A percentile compares a stretch with the other conserved stretches of the same genome.
These are phyloP conservation scores for Trichonephila clavata DNA, from an alignment of 1,140 invertebrate genomes.

Conservation along the genomic window DNA sequence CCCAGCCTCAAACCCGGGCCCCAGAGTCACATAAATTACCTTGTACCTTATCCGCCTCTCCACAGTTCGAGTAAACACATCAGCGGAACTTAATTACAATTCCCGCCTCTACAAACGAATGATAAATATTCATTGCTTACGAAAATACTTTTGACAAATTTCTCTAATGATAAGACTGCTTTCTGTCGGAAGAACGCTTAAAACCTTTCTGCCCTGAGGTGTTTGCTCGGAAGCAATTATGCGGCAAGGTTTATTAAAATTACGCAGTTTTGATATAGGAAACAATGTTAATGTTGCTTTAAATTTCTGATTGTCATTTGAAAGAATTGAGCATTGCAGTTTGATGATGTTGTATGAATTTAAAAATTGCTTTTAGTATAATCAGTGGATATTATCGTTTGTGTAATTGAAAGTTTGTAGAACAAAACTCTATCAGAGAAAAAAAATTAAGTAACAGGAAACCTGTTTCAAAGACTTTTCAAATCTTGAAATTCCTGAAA, in stretches of 20 bases:
- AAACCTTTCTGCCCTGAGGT: background rate
- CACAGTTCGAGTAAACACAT: conserved; percentile 4
- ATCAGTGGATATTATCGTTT: no score
- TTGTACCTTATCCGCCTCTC: background rate
- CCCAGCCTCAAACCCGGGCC: background rate
- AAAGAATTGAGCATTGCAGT: background rate
- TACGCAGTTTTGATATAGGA: background rate
- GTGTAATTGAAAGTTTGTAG: no score
- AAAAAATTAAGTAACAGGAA: no score
- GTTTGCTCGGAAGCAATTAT: background rate
- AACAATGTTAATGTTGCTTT: background rate
- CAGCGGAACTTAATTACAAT: conserved; percentile 27
- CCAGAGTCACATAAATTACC: conserved; percentile 27
- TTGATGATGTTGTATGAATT: background rate
- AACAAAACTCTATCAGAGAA: no score
- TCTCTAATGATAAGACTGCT: background rate
- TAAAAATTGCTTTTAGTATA: no score
- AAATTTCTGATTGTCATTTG: background rate
- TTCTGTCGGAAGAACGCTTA: background rate
- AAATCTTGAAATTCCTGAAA: no score
- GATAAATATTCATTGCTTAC: conserved; percentile 35
- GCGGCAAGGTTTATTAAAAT: background rate
- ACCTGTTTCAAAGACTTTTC: no score
- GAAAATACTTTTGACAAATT: conserved; percentile 32
- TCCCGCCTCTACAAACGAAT: background rate